These are phyloP conservation scores for Netelia melanura DNA, from an alignment of 2,888 invertebrate genomes.

Conservation along the genomic window DNA sequence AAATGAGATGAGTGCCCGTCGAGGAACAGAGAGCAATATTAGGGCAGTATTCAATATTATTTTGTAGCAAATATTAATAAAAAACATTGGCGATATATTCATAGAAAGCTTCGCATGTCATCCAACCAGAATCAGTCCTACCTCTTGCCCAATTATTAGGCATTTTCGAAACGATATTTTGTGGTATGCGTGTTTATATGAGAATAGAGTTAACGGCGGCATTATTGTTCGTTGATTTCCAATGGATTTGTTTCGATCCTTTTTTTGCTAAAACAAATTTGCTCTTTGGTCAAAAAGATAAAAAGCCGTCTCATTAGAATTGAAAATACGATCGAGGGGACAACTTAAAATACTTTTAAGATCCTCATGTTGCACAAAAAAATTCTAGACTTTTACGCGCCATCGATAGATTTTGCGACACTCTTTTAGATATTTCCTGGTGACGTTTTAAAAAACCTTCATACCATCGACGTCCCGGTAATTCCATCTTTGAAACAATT, in stretches of 20 bases:
- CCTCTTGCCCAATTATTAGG: background rate
- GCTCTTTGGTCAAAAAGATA: too few relatives aligned
- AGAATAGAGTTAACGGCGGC: background rate
- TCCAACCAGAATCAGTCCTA: conserved; percentile 21
- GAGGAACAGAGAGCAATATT: background rate
- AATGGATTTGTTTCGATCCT: too few relatives aligned
- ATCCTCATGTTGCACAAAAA: too few relatives aligned
- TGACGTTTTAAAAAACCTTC: conserved; percentile 55
- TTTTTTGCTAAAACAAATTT: background rate
- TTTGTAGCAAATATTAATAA: too few relatives aligned
- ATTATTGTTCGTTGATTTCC: conserved; percentile 16
- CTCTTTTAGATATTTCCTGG: conserved; percentile 35
- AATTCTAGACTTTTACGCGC: background rate
- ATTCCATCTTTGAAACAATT: conserved; percentile 65
- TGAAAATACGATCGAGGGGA: too few relatives aligned
- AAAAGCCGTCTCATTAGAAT: too few relatives aligned
- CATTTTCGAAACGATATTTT: background rate
- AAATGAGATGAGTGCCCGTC: background rate
- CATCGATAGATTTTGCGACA: conserved; percentile 43
- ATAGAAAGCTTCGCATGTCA: background rate
- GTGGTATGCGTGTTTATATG: too few relatives aligned
- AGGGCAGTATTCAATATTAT: too few relatives aligned
- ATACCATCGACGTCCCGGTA: conserved; percentile 67
- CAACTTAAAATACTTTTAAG: too few relatives aligned
- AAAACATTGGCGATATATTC: too few relatives aligned